Evolutionary conservation across 2,797 vertebrate genomes (phyloP), one percentile per base, ranked within the genome.

Genomic region (Myripristis jacobus): DNA sequence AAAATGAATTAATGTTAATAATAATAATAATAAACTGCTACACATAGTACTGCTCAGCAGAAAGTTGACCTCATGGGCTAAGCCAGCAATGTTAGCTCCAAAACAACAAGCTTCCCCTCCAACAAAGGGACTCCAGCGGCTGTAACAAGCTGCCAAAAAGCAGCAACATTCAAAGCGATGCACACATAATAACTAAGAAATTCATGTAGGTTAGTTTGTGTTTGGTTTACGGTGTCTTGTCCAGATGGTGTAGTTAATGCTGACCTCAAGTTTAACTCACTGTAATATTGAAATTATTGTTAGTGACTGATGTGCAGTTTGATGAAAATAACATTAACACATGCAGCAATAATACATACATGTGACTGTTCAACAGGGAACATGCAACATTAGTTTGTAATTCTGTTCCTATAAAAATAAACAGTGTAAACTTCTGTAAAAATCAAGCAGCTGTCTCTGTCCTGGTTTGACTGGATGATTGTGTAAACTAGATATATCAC

Each of bases 401-500:
- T 76, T 70, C 74, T 76, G 51, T 60, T n/a, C 6, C 1, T 19
- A 19, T 19, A 27, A 63, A 48, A 60, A 65, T 38, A 59, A 24
- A 29, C 31, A 16, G 52, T 71, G 55, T 15, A 41, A 57, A 59
- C 60, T 55, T 54, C 47, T 78, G n/a, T 36, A 47, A 19, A 19
- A 46, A 47, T 7, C n/a, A 21, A 19, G 19, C 46, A 9, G 21
- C n/a, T 48, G 46, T 79, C 74, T 61, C 57, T 57, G 66, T 58
- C 38, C 38, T 15, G 38, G 15, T 77, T 59, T 13, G 46, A 57
- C 73, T 38, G 24, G 69, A 80, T 53, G 71, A 66, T 53, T 73
- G 75, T 82, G 86, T 88, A 82, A 89, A 87, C 71, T 56, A 61
- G 29, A 79, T 79, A 29, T 13, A 41, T 72, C 72, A 72, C 70